phyloP scores from a whole-genome alignment of 2,888 invertebrate genomes.

The Pollenia griseotomentosa region DNA sequence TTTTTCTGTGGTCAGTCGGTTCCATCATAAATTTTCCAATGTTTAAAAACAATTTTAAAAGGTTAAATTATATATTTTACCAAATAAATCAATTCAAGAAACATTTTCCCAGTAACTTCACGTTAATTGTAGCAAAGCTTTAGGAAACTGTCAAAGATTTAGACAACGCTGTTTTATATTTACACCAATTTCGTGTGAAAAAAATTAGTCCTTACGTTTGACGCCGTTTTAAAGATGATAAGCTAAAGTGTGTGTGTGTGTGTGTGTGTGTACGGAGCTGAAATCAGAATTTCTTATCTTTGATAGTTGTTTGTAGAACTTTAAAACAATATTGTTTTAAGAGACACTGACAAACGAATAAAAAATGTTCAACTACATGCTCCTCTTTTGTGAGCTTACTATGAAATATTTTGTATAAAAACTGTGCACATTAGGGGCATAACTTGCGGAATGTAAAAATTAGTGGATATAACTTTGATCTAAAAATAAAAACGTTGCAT shows the following conservation, averaged over 20 bases:
- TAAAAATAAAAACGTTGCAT: too few species aligned
- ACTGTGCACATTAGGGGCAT: neutral
- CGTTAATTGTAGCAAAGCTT: neutral
- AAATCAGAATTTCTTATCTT: conserved; percentile 55
- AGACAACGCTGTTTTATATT: conserved; percentile 12
- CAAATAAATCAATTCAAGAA: conserved; percentile 8
- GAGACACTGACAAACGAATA: conserved; percentile 14
- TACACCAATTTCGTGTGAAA: neutral
- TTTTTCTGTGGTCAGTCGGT: too few species aligned
- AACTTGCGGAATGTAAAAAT: neutral
- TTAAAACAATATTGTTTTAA: conserved; percentile 47
- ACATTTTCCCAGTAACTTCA: neutral
- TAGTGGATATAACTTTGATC: too few species aligned
- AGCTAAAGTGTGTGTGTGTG: conserved; percentile 5
- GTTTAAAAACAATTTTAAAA: too few species aligned
- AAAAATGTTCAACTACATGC: conserved; percentile 5
- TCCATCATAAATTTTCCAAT: too few species aligned
- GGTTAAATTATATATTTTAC: too few species aligned
- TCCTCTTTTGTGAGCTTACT: conserved; percentile 5
- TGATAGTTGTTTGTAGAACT: conserved; percentile 51
- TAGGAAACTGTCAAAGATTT: neutral
- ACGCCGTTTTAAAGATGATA: conserved; percentile 22
- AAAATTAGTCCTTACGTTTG: neutral
- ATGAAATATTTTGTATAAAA: conserved; percentile 40
- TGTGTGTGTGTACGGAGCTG: neutral